phyloP scores from a whole-genome alignment of 2,113 vertebrate species.

The Gorsachius goisagi region DNA sequence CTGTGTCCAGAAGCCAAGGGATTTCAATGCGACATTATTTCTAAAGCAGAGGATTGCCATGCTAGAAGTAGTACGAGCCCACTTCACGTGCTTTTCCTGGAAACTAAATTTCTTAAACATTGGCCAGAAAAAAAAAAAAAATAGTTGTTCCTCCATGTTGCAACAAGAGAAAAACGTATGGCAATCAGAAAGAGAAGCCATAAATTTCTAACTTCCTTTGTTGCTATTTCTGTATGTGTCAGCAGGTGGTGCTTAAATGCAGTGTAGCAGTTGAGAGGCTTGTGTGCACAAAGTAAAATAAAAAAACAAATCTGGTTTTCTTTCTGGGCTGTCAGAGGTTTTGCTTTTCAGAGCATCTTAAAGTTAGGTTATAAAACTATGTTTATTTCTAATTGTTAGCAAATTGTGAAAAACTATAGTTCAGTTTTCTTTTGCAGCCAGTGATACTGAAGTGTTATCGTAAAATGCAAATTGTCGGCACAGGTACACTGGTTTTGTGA shows the following conservation, averaged over 20 bases:
- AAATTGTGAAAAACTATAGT: not conserved
- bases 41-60: not conserved
- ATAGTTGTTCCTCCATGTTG: rapidly evolving
- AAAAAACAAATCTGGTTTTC: not conserved
- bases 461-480: not conserved
- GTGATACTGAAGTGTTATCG: not conserved
- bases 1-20: not conserved
- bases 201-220: not conserved
- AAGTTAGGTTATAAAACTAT: not conserved
- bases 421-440: not conserved
- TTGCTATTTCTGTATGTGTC: not conserved
- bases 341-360: not conserved
- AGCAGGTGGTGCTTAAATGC: slow-evolving; percentile 64
- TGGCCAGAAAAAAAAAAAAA: rapidly evolving
- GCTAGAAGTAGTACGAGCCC: not conserved
- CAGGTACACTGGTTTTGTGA: rapidly evolving
- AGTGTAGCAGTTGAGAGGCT: not conserved
- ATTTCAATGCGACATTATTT: not conserved
- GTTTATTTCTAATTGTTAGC: not conserved
- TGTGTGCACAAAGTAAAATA: rapidly evolving
- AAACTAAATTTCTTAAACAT: not conserved
- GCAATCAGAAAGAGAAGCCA: not conserved
- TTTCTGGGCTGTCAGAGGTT: not conserved
- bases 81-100: not conserved
- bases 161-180: rapidly evolving